phyloP scores from a whole-genome alignment of 2,888 invertebrate genomes.

The Epinotia ramella region DNA sequence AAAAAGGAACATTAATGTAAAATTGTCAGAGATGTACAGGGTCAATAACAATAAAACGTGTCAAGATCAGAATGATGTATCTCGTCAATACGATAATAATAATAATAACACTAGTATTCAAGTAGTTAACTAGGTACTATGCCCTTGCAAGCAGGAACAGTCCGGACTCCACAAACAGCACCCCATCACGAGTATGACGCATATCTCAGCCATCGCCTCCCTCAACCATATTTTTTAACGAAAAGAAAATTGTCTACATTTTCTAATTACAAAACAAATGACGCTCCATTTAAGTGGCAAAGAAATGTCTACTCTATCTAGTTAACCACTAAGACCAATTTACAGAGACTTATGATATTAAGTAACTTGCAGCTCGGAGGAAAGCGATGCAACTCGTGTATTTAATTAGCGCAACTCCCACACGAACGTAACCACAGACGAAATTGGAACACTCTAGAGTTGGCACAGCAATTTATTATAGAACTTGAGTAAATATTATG shows the following conservation, averaged over 20 bases:
- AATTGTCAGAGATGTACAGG: too few relatives aligned
- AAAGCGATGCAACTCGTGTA: slow-evolving; percentile 22
- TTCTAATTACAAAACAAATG: slow-evolving; percentile 26
- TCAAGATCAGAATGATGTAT: too few relatives aligned
- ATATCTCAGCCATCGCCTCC: too few relatives aligned
- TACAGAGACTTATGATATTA: background rate
- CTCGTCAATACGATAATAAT: too few relatives aligned
- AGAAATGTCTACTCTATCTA: background rate
- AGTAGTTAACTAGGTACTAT: too few relatives aligned
- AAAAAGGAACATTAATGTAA: too few relatives aligned
- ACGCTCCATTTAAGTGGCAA: background rate
- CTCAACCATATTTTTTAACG: too few relatives aligned
- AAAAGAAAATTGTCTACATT: slow-evolving; percentile 11
- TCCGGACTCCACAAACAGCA: too few relatives aligned
- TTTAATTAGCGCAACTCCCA: slow-evolving; percentile 27
- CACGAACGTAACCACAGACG: slow-evolving; percentile 19
- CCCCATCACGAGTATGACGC: too few relatives aligned
- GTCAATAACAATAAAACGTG: too few relatives aligned
- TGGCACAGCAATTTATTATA: slow-evolving; percentile 19
- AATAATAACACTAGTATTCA: too few relatives aligned
- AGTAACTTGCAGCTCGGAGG: background rate
- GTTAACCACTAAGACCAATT: slow-evolving; percentile 13
- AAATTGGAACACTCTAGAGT: slow-evolving; percentile 15
- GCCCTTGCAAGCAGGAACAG: too few relatives aligned
- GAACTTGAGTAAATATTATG: slow-evolving; percentile 8